Conservation (phyloP, 1,140 invertebrate genomes). For the Belonocnema kinseyi region DNA sequence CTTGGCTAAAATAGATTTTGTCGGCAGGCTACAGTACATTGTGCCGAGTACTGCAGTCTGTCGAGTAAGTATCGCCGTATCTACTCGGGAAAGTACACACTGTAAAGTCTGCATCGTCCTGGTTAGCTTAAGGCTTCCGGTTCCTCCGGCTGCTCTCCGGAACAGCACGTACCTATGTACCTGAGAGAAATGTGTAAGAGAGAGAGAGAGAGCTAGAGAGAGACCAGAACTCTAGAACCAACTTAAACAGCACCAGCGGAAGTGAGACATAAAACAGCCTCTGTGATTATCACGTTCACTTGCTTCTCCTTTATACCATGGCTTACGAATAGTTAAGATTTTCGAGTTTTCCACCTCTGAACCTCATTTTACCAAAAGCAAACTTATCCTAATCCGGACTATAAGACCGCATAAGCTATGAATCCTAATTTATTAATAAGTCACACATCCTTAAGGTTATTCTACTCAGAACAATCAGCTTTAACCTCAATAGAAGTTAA, state of each 20-base stretch:
- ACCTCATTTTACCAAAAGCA: conserved; percentile 2
- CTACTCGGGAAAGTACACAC: conserved; percentile 61
- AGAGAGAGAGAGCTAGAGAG: background rate
- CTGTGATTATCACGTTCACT: conserved; percentile 56
- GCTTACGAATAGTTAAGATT: conserved; percentile 46
- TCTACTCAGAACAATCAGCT: too few relatives aligned
- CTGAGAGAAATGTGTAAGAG: conserved; percentile 15
- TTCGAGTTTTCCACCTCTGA: background rate
- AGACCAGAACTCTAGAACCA: conserved; percentile 16
- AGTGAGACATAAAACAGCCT: conserved; percentile 55
- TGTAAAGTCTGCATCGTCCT: conserved; percentile 60
- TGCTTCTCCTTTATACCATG: conserved; percentile 37
- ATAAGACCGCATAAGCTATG: too few relatives aligned
- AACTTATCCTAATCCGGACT: background rate
- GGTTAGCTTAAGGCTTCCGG: conserved; percentile 65
- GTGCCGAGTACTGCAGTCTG: conserved; percentile 42
- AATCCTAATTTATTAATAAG: too few relatives aligned
- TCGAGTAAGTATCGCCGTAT: conserved; percentile 51
- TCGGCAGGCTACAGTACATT: conserved; percentile 41
- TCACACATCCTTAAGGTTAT: background rate
- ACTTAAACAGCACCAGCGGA: conserved; percentile 37
- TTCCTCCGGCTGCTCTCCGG: conserved; percentile 49
- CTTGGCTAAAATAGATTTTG: conserved; percentile 28
- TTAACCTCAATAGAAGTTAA: too few relatives aligned
- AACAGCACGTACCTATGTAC: conserved; percentile 50